Percentiles rank a stretch among this genome's conserved stretches.
Evolutionary conservation across 2,888 invertebrate species (phyloP).

Genomic region (Lottia gigantea): DNA sequence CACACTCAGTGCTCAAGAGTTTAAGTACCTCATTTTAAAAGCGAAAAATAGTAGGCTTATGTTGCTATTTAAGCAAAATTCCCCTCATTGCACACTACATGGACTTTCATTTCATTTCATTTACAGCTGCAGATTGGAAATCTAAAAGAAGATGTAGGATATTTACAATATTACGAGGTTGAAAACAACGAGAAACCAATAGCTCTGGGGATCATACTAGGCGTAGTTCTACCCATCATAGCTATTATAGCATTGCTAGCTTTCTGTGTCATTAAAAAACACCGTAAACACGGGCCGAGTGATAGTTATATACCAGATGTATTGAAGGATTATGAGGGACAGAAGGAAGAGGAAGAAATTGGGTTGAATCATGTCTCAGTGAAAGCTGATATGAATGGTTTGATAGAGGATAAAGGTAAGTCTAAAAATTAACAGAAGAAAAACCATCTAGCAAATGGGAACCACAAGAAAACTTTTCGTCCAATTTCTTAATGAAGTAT

Average conservation of each 20-base stretch:
- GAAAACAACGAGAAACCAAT: slow-evolving; percentile 45
- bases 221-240: slow-evolving; percentile 59
- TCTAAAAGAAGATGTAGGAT: slow-evolving; percentile 46
- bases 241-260: slow-evolving; percentile 57
- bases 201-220: slow-evolving; percentile 59
- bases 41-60: too few species aligned
- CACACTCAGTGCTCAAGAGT: too few species aligned
- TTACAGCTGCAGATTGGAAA: slow-evolving; percentile 53
- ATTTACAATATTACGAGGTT: slow-evolving; percentile 48
- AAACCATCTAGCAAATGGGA: too few species aligned
- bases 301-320: slow-evolving; percentile 59
- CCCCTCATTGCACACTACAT: too few species aligned
- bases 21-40: too few species aligned
- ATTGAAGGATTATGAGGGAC: slow-evolving; percentile 54
- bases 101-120: too few species aligned
- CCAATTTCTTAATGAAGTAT: too few species aligned
- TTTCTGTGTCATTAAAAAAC: slow-evolving; percentile 57
- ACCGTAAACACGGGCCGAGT: slow-evolving; percentile 54
- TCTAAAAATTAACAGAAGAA: neutral
- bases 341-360: slow-evolving; percentile 50
- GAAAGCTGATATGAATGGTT: slow-evolving; percentile 56
- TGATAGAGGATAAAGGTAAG: slow-evolving; percentile 47
- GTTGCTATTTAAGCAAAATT: too few species aligned
- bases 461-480: too few species aligned
- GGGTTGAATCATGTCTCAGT: slow-evolving; percentile 54